Evolutionary conservation across 1,140 invertebrate genomes (phyloP).

Genomic region (Drosophila pandora): DNA sequence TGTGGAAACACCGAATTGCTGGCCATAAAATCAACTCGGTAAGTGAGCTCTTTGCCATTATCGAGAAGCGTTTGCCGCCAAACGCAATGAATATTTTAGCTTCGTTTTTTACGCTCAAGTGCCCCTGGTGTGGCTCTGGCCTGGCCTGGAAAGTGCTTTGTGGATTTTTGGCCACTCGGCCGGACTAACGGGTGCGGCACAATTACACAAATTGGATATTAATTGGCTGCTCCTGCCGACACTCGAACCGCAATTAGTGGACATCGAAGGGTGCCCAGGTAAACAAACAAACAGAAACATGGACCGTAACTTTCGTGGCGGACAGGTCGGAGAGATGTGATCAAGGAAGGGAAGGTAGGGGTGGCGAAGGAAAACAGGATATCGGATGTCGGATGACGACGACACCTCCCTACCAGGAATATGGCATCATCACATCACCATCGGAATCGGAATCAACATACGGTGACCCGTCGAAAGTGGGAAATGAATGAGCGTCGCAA

Average conservation of each 20-base stretch:
- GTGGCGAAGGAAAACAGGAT: slow-evolving; percentile 3
- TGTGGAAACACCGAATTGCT: slow-evolving; percentile 12
- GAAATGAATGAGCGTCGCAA: slow-evolving; percentile 14
- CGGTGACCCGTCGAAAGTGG: slow-evolving; percentile 13
- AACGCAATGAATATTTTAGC: slow-evolving; percentile 46
- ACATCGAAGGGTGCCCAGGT: slow-evolving; percentile 38
- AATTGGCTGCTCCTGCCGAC: slow-evolving; percentile 50
- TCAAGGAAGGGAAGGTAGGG: background rate
- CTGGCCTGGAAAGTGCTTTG: slow-evolving; percentile 19
- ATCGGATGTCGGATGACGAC: slow-evolving; percentile 29
- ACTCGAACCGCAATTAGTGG: slow-evolving; percentile 48
- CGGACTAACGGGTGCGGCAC: slow-evolving; percentile 21
- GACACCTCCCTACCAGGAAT: slow-evolving; percentile 12
- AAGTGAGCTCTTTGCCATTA: slow-evolving; percentile 43
- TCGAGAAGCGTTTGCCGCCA: slow-evolving; percentile 33
- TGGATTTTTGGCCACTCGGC: slow-evolving; percentile 35
- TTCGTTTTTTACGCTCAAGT: slow-evolving; percentile 46
- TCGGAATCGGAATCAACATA: slow-evolving; percentile 29
- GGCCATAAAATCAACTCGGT: slow-evolving; percentile 39
- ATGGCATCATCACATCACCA: slow-evolving; percentile 53
- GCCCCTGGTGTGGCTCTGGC: background rate
- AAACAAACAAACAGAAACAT: slow-evolving; percentile 45
- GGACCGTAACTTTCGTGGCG: slow-evolving; percentile 4
- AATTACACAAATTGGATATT: slow-evolving; percentile 64
- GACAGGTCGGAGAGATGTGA: background rate